Base-by-base conservation (phyloP, 1,140 invertebrate genomes). In the Pectinophora gossypiella region DNA sequence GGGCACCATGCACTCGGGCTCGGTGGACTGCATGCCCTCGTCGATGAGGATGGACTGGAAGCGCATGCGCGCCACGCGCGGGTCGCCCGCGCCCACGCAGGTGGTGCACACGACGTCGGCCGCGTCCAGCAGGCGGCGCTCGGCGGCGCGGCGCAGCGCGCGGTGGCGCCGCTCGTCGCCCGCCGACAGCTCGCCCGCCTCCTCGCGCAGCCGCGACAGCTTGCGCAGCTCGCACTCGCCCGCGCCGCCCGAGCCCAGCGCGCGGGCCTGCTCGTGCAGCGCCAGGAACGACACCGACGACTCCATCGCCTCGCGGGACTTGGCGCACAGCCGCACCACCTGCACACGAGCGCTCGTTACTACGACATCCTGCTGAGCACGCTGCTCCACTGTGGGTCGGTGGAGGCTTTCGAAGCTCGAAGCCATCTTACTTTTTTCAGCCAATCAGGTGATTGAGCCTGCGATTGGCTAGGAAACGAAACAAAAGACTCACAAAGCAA, bases 81-180 rank as follows among this genome's bases (percentile, higher is more conserved):
- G 96, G 89, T 99, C 99, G 1, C 99, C 98, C 10, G 99, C 98
- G 27, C 98, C 98, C 0, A 99, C 98, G 86, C 98, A 99, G 0
- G 99, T 99, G 70, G 98, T 99, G 69, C 98, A 99, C 46, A 99
- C 98, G 0, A 99, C 99, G 87, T 99, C 98, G 13, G 99, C 99
- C 12, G 96, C 95, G 70, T 97, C 95, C 1, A 99, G 83, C 1
- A 99, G 86, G 59, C 99, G 95, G 55, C 96, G 93, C 76, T 99
- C 99, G 16, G 97, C 94, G 6, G 94, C 93, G 64, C 97, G 95
- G 64, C 99, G 98, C 57, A 99, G 79, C 21, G 94, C 93, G 12
- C 97, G 90, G 74, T 99, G 99, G 3, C 98, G 90, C 59, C 99
- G 96, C 79, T 99, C 98, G 85, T 99, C 99, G 0, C 93, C 92